These are phyloP conservation scores for Coluber constrictor DNA, from an alignment of 2,797 vertebrate genomes.

Conservation along the genomic window DNA sequence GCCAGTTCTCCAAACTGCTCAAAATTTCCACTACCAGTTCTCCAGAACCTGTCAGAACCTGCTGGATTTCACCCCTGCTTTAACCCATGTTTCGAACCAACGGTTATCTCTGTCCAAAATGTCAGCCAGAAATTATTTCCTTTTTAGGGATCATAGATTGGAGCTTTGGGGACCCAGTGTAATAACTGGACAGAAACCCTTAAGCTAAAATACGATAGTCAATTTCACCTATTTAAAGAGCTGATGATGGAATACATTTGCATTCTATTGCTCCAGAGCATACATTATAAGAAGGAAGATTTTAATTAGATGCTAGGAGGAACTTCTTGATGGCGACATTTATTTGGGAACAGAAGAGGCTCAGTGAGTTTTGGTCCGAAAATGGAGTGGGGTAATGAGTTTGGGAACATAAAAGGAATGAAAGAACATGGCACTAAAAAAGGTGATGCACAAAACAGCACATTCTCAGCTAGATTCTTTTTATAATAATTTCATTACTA, in stretches of 20 bases:
- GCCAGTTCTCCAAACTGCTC: too few relatives aligned
- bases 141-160: not conserved
- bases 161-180: not conserved
- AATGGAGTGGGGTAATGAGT: not conserved
- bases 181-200: not conserved
- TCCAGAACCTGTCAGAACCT: too few relatives aligned
- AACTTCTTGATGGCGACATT: not conserved
- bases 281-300: not conserved
- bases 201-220: not conserved
- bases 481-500: not conserved
- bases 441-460: not conserved
- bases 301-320: not conserved
- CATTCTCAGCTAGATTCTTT: not conserved
- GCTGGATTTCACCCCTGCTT: too few relatives aligned
- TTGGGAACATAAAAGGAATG: not conserved
- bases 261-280: not conserved
- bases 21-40: too few relatives aligned
- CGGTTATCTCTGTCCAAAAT: too few relatives aligned
- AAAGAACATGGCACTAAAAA: not conserved
- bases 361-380: not conserved
- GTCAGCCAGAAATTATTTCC: not conserved
- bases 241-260: not conserved
- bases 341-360: not conserved
- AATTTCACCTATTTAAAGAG: not conserved
- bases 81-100: too few relatives aligned